A percentile compares a stretch with the other conserved stretches of the same genome.
These are phyloP conservation scores for Rhinoraja longicauda DNA, from an alignment of 2,797 vertebrate genomes.

Conservation along the genomic window DNA sequence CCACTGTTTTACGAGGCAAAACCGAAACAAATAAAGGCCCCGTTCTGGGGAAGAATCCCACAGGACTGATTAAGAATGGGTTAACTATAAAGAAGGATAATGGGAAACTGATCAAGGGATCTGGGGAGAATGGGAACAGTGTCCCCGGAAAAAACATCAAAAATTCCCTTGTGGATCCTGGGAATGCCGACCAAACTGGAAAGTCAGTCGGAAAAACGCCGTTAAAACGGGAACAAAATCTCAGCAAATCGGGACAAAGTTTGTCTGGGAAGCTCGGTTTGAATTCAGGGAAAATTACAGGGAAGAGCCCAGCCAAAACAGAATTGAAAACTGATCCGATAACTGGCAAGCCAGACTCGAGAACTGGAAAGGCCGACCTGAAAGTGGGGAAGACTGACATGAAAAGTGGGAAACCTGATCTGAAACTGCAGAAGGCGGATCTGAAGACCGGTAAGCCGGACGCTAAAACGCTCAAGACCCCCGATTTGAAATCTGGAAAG, in stretches of 20 bases:
- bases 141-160: constrained; percentile 78
- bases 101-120: background rate
- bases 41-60: background rate
- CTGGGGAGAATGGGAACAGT: constrained; percentile 59
- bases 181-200: constrained; percentile 41
- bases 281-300: constrained; percentile 3
- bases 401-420: background rate
- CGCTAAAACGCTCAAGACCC: background rate
- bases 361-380: background rate
- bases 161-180: constrained; percentile 65
- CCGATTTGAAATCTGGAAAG: background rate
- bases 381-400: background rate
- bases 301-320: background rate
- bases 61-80: constrained; percentile 1
- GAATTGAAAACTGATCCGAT: constrained; percentile 3
- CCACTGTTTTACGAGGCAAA: background rate
- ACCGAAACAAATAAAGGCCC: background rate
- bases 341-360: background rate
- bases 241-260: background rate
- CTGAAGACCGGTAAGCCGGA: background rate
- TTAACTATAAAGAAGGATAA: background rate
- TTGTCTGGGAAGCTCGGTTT: constrained; percentile 7
- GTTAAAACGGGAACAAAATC: background rate
- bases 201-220: background rate
- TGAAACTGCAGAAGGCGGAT: background rate